Conservation (phyloP, 1,140 invertebrate genomes). For the Psilanteris sp. region DNA sequence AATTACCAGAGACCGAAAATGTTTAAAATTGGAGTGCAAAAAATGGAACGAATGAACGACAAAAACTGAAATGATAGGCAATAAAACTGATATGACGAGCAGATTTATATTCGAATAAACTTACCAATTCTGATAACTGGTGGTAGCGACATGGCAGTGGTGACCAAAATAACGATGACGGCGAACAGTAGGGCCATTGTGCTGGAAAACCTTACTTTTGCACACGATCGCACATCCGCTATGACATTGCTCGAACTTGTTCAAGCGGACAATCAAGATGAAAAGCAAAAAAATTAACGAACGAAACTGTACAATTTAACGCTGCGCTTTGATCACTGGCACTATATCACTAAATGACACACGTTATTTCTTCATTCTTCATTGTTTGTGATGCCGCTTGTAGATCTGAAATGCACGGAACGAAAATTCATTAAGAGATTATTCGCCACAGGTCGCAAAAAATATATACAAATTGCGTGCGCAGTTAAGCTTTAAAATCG, state of each 20-base stretch:
- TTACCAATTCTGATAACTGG: constrained; percentile 86
- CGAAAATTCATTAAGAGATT: constrained; percentile 19
- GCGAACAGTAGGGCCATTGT: constrained; percentile 78
- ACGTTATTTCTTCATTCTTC: constrained; percentile 49
- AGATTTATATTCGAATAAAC: constrained; percentile 66
- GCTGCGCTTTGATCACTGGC: constrained; percentile 64
- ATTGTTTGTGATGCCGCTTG: constrained; percentile 32
- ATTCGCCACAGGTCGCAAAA: no score
- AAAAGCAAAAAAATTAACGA: constrained; percentile 59
- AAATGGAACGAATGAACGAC: constrained; percentile 1
- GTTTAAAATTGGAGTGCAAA: constrained; percentile 12
- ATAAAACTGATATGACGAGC: constrained; percentile 43
- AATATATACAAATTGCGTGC: no score
- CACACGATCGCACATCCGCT: constrained; percentile 69
- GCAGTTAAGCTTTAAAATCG: no score
- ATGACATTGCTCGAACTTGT: constrained; percentile 72
- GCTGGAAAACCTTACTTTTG: constrained; percentile 69
- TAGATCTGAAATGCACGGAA: constrained; percentile 35
- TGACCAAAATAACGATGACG: constrained; percentile 77
- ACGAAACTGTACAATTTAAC: constrained; percentile 52
- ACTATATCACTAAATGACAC: constrained; percentile 68
- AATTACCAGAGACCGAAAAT: constrained; percentile 41
- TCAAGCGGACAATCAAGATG: constrained; percentile 59
- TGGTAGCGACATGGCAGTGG: constrained; percentile 81
- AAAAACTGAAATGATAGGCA: constrained; percentile 30